Conservation (phyloP, 1,140 invertebrate species). For the Centruroides vittatus region DNA sequence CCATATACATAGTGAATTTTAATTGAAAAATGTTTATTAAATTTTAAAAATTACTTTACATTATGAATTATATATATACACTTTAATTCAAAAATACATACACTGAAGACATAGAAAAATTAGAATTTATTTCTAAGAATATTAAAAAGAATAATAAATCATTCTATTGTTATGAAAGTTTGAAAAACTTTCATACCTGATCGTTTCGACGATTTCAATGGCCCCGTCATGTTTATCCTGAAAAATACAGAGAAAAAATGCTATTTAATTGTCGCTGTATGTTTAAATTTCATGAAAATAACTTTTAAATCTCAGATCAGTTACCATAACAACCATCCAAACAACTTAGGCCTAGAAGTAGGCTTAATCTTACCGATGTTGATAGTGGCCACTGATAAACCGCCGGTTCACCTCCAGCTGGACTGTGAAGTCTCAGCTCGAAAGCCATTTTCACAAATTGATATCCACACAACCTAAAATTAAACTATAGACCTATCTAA, state of each 20-base stretch:
- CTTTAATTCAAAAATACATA: too few relatives aligned
- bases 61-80: too few relatives aligned
- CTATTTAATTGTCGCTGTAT: background rate
- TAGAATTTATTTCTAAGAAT: too few relatives aligned
- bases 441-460: slow-evolving; percentile 11
- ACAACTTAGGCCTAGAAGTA: too few relatives aligned
- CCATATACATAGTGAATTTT: too few relatives aligned
- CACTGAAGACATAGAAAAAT: too few relatives aligned
- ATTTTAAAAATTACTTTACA: too few relatives aligned
- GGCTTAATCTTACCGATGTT: slow-evolving; percentile 53
- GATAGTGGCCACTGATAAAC: slow-evolving; percentile 89
- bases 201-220: slow-evolving; percentile 76
- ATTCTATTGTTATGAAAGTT: background rate
- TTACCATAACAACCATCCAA: too few relatives aligned
- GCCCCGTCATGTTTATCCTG: slow-evolving; percentile 83
- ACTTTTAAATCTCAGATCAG: background rate
- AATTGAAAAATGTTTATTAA: too few relatives aligned
- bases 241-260: slow-evolving; percentile 28
- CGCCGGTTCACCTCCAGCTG: slow-evolving; percentile 81
- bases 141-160: too few relatives aligned
- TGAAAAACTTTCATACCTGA: slow-evolving; percentile 42
- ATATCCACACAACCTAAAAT: too few relatives aligned
- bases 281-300: background rate
- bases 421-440: slow-evolving; percentile 85
- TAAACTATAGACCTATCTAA: too few relatives aligned